Evolutionary conservation across 2,113 vertebrate genomes (phyloP).

Genomic region (Alethe diademata): DNA sequence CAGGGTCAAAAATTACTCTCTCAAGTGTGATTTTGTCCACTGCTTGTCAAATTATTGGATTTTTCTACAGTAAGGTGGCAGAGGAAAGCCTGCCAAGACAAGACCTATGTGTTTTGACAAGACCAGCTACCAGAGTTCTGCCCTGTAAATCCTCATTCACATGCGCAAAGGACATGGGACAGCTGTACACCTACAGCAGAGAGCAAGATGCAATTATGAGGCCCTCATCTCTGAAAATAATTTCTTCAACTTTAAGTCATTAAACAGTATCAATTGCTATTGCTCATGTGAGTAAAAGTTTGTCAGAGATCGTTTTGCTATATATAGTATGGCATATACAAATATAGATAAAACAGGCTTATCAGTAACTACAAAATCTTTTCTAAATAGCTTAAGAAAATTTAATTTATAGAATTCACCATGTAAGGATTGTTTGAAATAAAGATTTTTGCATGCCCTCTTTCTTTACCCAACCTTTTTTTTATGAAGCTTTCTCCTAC

Average conservation of each 20-base stretch:
- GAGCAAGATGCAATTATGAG: neutral
- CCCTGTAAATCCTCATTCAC: neutral
- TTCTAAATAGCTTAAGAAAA: neutral
- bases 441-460: neutral
- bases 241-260: neutral
- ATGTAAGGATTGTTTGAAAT: neutral
- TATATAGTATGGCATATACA: neutral
- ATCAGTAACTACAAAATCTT: neutral
- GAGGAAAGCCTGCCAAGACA: neutral
- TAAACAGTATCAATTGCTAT: neutral
- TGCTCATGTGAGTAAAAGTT: neutral
- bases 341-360: neutral
- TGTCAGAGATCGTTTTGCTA: neutral
- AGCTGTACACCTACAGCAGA: neutral
- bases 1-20: neutral
- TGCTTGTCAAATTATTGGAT: neutral
- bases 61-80: neutral
- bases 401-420: neutral
- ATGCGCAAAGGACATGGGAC: neutral
- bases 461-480: fast-evolving
- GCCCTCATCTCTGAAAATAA: neutral
- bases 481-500: neutral
- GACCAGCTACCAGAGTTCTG: neutral
- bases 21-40: neutral
- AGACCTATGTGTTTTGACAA: neutral